Evolutionary conservation across 2,113 vertebrate genomes (phyloP).

Genomic region (Anarhynchus alexandrinus): DNA sequence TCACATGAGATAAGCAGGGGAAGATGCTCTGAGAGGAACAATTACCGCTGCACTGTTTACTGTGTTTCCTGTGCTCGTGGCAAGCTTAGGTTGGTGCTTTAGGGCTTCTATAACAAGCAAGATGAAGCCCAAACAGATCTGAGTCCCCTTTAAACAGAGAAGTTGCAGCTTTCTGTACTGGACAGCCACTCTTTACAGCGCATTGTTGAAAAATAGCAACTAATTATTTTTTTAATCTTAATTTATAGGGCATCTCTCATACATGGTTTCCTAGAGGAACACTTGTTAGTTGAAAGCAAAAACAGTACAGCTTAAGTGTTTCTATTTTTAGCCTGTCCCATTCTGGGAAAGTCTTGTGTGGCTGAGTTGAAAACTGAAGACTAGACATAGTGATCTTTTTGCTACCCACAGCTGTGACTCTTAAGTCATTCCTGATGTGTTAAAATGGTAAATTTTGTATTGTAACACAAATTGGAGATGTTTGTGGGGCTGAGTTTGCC

Average conservation of each 20-base stretch:
- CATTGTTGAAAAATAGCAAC: not conserved
- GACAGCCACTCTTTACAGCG: not conserved
- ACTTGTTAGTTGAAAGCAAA: not conserved
- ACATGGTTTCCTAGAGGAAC: not conserved
- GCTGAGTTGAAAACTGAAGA: not conserved
- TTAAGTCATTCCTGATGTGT: not conserved
- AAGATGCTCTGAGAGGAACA: not conserved
- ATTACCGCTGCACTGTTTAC: not conserved
- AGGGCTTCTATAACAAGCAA: not conserved
- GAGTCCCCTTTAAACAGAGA: not conserved
- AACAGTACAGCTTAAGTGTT: not conserved
- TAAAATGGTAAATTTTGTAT: not conserved
- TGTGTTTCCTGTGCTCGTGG: accelerated
- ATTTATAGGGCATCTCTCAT: not conserved
- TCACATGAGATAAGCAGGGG: not conserved
- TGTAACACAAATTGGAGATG: not conserved
- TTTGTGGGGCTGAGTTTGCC: not conserved
- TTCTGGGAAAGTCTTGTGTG: not conserved
- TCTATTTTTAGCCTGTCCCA: not conserved
- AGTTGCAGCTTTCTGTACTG: not conserved
- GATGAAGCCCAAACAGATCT: not conserved
- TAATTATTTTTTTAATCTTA: not conserved
- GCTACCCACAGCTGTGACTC: not conserved
- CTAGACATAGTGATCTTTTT: not conserved
- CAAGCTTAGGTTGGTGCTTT: not conserved